Evolutionary conservation across 2,888 invertebrate genomes (phyloP).

Genomic region (Drosophila nr. medialis): DNA sequence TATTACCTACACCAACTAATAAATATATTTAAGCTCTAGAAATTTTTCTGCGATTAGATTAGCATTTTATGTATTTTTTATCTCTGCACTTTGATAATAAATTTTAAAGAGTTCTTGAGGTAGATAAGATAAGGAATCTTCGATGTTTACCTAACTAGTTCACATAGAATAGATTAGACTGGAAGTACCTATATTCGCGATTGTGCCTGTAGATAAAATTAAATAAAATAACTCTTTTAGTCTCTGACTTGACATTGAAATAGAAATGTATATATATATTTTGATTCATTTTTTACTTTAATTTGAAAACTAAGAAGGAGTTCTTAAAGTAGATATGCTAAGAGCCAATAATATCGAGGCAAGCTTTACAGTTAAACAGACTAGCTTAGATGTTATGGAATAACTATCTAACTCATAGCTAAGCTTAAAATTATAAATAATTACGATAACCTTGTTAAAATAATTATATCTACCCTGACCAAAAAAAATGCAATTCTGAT

Average conservation of each 20-base stretch:
- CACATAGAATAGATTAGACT: background rate
- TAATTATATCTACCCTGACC: background rate
- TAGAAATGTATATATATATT: too few species aligned
- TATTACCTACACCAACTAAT: background rate
- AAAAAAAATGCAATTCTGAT: conserved; percentile 18
- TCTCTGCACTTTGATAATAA: background rate
- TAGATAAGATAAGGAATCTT: background rate
- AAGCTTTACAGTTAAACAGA: background rate
- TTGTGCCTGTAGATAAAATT: background rate
- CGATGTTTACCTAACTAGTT: background rate
- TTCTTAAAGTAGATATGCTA: background rate
- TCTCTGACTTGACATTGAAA: background rate
- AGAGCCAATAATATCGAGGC: background rate
- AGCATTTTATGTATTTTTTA: background rate
- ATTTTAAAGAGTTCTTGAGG: background rate
- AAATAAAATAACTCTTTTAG: background rate
- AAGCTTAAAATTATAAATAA: background rate
- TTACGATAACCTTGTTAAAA: conserved; percentile 4
- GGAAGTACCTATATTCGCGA: background rate
- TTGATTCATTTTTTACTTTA: too few species aligned
- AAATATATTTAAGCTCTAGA: background rate
- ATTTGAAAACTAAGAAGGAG: background rate
- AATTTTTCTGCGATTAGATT: background rate
- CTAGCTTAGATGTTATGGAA: background rate
- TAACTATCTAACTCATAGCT: background rate